Percentiles rank a stretch among this genome's conserved stretches.
Conservation (phyloP, 2,888 invertebrate species). For the Tachina fera region DNA sequence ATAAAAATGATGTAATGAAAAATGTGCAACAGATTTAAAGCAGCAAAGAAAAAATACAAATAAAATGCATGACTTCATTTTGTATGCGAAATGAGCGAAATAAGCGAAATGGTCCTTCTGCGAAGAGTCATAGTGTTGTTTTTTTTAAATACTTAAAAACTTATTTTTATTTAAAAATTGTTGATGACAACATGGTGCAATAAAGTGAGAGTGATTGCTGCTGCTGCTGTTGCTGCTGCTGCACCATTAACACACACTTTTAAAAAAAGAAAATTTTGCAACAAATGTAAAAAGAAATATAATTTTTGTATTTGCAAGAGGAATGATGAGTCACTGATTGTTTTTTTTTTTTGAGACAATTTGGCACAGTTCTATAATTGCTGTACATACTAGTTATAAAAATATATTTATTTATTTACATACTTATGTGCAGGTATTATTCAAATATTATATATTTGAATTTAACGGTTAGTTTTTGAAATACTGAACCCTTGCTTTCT, state of each 20-base stretch:
- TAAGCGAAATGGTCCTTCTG: constrained; percentile 23
- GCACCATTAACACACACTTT: constrained; percentile 20
- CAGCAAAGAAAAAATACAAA: constrained; percentile 32
- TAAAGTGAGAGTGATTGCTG: constrained; percentile 30
- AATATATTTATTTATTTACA: background rate
- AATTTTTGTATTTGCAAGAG: constrained; percentile 16
- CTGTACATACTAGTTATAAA: constrained; percentile 12
- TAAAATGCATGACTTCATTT: constrained; percentile 70
- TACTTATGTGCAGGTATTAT: too few species aligned
- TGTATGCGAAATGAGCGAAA: constrained; percentile 15
- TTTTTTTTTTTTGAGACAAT: constrained; percentile 30
- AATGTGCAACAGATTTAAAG: constrained; percentile 54
- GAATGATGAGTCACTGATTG: constrained; percentile 54
- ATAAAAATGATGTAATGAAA: constrained; percentile 39
- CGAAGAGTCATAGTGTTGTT: background rate
- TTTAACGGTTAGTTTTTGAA: constrained; percentile 16
- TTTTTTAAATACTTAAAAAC: constrained; percentile 8
- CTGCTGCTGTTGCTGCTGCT: background rate
- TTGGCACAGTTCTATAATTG: constrained; percentile 63
- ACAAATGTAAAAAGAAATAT: background rate
- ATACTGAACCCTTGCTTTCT: constrained; percentile 12
- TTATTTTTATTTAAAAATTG: constrained; percentile 47
- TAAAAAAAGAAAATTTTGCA: constrained; percentile 33
- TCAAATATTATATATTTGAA: constrained; percentile 9
- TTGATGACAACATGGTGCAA: constrained; percentile 47